Base-by-base conservation (phyloP, 2,888 invertebrate species). In the Siphonodentalium dalli region DNA sequence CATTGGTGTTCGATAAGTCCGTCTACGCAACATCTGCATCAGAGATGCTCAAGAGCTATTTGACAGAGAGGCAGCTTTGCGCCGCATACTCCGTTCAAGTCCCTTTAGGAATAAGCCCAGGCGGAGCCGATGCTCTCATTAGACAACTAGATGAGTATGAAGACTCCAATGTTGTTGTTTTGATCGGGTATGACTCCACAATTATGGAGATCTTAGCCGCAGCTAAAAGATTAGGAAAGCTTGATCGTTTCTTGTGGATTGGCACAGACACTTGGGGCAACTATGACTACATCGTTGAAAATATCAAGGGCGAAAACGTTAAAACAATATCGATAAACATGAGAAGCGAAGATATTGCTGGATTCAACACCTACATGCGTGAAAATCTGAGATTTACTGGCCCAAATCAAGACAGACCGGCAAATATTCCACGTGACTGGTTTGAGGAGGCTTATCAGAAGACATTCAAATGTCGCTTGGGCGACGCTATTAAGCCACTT, bases 371-470 rank as follows among this genome's bases (percentile, higher is more conserved):
- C 7, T 80, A 72, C 56, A 51, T 75, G 15, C 57, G 62, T 4
- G 61, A 56, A 4, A 53, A 79, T 29, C 24, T 8, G n/a, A 21
- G 28, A 47, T 18, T 58, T 24, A 46, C 46, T 11, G 18, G 15
- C 7, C 33, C 55, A 26, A 54, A 28, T 1, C 61, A 63, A 33
- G 41, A 31, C 21, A 61, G 65, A 7, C 60, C 63, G 15, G 54
- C 76, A 47, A 67, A 66, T 0, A 75, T 82, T 39, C 81, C 82
- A 3, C 63, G 69, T 34, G 70, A 70, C 8, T 83, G 83, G 83
- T 81, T 80, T 53, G 79, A 81, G 13, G 82, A 83, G 50, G 82
- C 77, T 50, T 82, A 78, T 67, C 81, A 82, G 59, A 63, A 65
- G 4, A 63, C 73, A 8, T 67, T 66, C 46, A 34, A 62, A 31